phyloP scores from a whole-genome alignment of 2,113 vertebrate genomes.

The Clarias magur region DNA sequence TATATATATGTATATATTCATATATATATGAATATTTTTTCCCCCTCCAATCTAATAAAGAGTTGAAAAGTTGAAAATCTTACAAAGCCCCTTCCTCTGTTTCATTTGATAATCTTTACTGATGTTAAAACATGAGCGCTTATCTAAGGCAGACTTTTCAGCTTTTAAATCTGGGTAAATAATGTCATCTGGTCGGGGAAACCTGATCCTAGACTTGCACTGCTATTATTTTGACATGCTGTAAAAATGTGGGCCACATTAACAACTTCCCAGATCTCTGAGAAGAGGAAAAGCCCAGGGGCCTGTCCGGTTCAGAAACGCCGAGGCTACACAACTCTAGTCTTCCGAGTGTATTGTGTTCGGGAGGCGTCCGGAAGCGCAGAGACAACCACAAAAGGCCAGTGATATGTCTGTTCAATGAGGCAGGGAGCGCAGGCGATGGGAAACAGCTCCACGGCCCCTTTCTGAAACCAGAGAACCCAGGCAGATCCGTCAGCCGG shows the following conservation, averaged over 20 bases:
- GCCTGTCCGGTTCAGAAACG: slow-evolving; percentile 34
- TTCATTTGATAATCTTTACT: background rate
- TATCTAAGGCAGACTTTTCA: background rate
- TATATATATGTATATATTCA: too few species aligned
- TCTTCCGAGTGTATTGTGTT: slow-evolving; percentile 30
- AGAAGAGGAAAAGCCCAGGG: slow-evolving; percentile 38
- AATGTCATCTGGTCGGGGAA: slow-evolving; percentile 8
- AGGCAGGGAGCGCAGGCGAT: slow-evolving; percentile 62
- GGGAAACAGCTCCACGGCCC: slow-evolving; percentile 63
- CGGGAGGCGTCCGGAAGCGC: slow-evolving; percentile 47
- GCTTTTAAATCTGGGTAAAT: background rate
- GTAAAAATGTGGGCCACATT: slow-evolving; percentile 29
- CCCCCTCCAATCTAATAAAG: background rate
- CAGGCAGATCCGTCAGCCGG: slow-evolving; percentile 58
- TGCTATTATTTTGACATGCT: slow-evolving; percentile 16
- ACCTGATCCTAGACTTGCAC: slow-evolving; percentile 8
- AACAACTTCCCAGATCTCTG: slow-evolving; percentile 29
- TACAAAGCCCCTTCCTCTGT: background rate
- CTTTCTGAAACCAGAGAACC: slow-evolving; percentile 64
- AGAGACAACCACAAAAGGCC: slow-evolving; percentile 52
- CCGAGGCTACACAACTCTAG: slow-evolving; percentile 9
- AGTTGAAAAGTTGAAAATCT: background rate
- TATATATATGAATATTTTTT: background rate
- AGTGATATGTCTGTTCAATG: slow-evolving; percentile 61
- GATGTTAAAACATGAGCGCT: background rate